Evolutionary conservation across 2,797 vertebrate species (phyloP), one percentile per base, ranked within the genome.

Genomic region (Cryptoprocta ferox): DNA sequence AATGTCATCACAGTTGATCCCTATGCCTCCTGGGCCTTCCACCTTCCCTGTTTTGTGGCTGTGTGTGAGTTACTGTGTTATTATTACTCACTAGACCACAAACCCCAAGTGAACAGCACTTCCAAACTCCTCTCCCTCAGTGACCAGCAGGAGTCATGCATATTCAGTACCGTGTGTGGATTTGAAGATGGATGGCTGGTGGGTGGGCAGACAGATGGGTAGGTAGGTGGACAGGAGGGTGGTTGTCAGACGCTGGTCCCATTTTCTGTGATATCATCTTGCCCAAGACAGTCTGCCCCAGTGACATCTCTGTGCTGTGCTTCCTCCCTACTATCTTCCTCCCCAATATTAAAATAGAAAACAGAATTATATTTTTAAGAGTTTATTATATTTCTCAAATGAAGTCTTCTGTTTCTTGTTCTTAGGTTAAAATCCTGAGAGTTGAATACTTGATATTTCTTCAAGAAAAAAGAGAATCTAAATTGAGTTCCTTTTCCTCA

Each of bases 381-480:
- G 28, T 79, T 42, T 45, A 75, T 70, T 88, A 28, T n/a, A 70
- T 88, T 79, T 92, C 53, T 70, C 80, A 21, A 61, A 37, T 18
- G 18, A 87, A 68, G 24, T 30, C 39, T 81, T 70, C 30, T 0
- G 16, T 90, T 95, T 92, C 90, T 92, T 78, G 3, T 94, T 95
- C 71, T 87, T 83, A 73, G 45, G 91, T 96, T 76, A 26, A 85
- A 96, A 73, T 59, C 26, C 89, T 10, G 7, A 76, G 75, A 19
- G 37, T 37, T 82, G 89, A 90, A 63, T 80, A 28, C 48, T 97
- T 89, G 63, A 37, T 68, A n/a, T 59, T 76, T 79, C 87, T 95
- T 71, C 75, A 65, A 93, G 78, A 87, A 86, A 65, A 48, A 91
- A 66, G 65, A 83, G 78, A 37, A 14, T 92, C 97, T 93, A 84